These are phyloP conservation scores for Ceratothoa steindachneri DNA, from an alignment of 2,888 invertebrate species.

Conservation along the genomic window DNA sequence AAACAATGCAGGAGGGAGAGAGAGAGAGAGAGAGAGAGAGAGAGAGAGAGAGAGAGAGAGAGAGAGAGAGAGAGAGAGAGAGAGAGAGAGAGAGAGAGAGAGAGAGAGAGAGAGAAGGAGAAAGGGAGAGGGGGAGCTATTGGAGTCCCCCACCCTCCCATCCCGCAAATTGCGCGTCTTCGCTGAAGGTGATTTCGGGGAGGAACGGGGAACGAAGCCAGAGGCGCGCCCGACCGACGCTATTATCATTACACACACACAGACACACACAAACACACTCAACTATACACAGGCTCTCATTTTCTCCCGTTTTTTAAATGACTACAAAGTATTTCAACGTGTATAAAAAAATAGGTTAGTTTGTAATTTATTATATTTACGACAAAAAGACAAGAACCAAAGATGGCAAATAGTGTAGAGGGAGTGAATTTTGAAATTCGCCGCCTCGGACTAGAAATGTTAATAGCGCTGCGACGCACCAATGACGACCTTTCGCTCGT, in stretches of 20 bases:
- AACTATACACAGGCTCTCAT: background rate
- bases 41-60: background rate
- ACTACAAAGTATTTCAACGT: no score
- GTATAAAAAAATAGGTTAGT: no score
- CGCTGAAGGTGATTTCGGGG: background rate
- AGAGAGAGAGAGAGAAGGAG: constrained; percentile 10
- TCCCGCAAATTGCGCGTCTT: no score
- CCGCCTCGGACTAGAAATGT: no score
- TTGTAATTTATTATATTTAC: no score
- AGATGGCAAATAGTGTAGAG: no score
- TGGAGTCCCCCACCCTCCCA: background rate
- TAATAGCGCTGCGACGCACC: no score
- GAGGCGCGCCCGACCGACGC: background rate
- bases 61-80: background rate
- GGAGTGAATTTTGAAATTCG: no score
- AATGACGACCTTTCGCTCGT: no score
- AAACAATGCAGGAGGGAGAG: background rate
- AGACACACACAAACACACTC: background rate
- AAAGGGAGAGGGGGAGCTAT: background rate
- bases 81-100: constrained; percentile 13
- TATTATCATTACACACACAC: background rate
- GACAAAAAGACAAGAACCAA: no score
- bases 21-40: background rate
- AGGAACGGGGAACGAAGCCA: background rate
- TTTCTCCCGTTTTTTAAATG: no score